phyloP scores from a whole-genome alignment of 2,888 invertebrate species.

The Diarsia mendica region DNA sequence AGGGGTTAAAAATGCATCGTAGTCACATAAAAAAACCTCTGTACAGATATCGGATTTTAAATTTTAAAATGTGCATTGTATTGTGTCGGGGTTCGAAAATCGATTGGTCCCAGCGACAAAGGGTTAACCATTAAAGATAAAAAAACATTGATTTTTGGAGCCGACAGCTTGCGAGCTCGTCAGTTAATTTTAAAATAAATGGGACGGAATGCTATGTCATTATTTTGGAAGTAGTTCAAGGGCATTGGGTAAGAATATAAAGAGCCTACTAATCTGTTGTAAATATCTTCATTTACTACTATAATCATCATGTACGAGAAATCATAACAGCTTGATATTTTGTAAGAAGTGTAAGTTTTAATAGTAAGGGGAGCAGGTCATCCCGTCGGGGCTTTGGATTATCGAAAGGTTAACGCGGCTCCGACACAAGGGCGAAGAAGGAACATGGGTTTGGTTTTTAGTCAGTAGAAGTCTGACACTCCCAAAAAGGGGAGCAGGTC shows the following conservation, averaged over 20 bases:
- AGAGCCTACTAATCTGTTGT: neutral
- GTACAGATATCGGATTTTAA: constrained; percentile 90
- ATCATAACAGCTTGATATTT: neutral
- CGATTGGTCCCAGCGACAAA: constrained; percentile 88
- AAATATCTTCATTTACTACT: neutral
- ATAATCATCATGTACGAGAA: neutral
- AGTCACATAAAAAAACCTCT: constrained; percentile 85
- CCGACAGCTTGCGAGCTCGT: constrained; percentile 84
- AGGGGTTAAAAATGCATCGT: constrained; percentile 90
- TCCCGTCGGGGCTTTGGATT: too few species aligned
- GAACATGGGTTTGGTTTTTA: too few species aligned
- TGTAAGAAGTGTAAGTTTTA: neutral
- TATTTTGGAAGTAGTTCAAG: constrained; percentile 63
- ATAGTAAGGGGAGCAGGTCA: neutral
- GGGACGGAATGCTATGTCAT: constrained; percentile 64
- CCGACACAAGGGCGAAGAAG: too few species aligned
- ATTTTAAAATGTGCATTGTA: constrained; percentile 91
- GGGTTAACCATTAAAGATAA: constrained; percentile 89
- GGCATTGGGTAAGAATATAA: constrained; percentile 17
- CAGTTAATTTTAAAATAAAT: constrained; percentile 71
- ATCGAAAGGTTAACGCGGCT: too few species aligned
- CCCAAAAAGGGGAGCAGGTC: too few species aligned
- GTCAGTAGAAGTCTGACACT: too few species aligned
- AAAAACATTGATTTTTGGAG: constrained; percentile 83
- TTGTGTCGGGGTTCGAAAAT: constrained; percentile 87